A percentile compares a stretch with the other conserved stretches of the same genome.
Conservation (phyloP, 2,113 vertebrate genomes). For the Oreochromis spilurus region DNA sequence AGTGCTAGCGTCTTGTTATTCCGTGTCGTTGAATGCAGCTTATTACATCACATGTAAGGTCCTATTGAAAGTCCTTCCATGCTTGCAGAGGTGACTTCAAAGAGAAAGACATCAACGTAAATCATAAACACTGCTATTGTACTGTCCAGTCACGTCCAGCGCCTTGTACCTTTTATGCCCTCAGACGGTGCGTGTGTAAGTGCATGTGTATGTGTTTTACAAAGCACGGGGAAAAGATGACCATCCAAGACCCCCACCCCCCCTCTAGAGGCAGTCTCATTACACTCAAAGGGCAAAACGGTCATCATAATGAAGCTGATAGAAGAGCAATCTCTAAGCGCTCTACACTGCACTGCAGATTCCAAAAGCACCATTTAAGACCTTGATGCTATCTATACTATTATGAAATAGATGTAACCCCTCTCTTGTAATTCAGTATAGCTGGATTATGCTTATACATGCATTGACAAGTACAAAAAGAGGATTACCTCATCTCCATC, state of each 20-base stretch:
- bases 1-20: slow-evolving; percentile 17
- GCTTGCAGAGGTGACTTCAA: slow-evolving; percentile 56
- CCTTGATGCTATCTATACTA: slow-evolving; percentile 23
- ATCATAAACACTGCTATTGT: slow-evolving; percentile 49
- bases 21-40: slow-evolving; percentile 26
- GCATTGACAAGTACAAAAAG: slow-evolving; percentile 48
- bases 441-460: slow-evolving; percentile 48
- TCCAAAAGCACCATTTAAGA: slow-evolving; percentile 42
- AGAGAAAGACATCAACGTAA: slow-evolving; percentile 49
- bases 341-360: slow-evolving; percentile 32
- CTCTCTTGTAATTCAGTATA: slow-evolving; percentile 34
- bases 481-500: slow-evolving; percentile 61
- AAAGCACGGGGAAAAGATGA: slow-evolving; percentile 35
- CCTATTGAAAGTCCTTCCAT: slow-evolving; percentile 25
- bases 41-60: slow-evolving; percentile 39
- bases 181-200: neutral
- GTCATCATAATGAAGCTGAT: slow-evolving; percentile 68
- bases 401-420: slow-evolving; percentile 21
- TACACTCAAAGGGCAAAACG: slow-evolving; percentile 69
- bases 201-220: neutral
- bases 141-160: slow-evolving; percentile 40
- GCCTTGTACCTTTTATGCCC: slow-evolving; percentile 5
- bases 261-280: slow-evolving; percentile 57
- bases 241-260: slow-evolving; percentile 7
- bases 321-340: slow-evolving; percentile 42